Percentiles rank a stretch among this genome's conserved stretches.
These are phyloP conservation scores for Odontothrips loti DNA, from an alignment of 2,888 invertebrate species.

Conservation along the genomic window DNA sequence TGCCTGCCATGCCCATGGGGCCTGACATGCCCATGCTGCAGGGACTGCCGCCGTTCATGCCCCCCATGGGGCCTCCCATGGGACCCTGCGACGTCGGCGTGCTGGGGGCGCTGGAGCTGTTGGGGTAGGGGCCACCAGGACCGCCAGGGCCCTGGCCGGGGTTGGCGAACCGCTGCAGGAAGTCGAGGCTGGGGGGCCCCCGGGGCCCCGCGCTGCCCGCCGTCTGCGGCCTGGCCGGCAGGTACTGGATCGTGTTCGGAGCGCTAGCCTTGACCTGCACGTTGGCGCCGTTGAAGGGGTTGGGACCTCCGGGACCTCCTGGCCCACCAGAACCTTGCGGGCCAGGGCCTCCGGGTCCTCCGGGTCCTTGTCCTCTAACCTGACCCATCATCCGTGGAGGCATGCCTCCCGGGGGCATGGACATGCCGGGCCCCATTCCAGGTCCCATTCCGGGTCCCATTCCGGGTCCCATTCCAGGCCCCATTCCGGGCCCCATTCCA, in stretches of 20 bases:
- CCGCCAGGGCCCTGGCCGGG: conserved; percentile 48
- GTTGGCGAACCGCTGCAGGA: conserved; percentile 81
- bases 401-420: conserved; percentile 47
- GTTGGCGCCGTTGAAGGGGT: conserved; percentile 70
- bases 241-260: conserved; percentile 96
- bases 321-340: conserved; percentile 59
- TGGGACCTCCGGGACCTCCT: conserved; percentile 46
- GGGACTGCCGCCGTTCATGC: conserved; percentile 41
- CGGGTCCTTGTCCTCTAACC: conserved; percentile 28
- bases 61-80: conserved; percentile 42
- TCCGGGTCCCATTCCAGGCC: conserved; percentile 55
- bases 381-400: conserved; percentile 59
- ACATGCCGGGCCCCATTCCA: conserved; percentile 55
- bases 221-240: conserved; percentile 87
- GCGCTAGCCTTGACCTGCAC: conserved; percentile 89
- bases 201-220: conserved; percentile 64
- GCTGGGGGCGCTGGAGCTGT: conserved; percentile 7
- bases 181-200: conserved; percentile 83
- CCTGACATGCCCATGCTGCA: conserved; percentile 11
- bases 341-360: conserved; percentile 57
- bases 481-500: conserved; percentile 48
- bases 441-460: conserved; percentile 46
- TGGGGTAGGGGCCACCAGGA: conserved; percentile 29
- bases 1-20: background rate
- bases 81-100: background rate